phyloP scores from a whole-genome alignment of 2,888 invertebrate species.

The Apamea sordens region DNA sequence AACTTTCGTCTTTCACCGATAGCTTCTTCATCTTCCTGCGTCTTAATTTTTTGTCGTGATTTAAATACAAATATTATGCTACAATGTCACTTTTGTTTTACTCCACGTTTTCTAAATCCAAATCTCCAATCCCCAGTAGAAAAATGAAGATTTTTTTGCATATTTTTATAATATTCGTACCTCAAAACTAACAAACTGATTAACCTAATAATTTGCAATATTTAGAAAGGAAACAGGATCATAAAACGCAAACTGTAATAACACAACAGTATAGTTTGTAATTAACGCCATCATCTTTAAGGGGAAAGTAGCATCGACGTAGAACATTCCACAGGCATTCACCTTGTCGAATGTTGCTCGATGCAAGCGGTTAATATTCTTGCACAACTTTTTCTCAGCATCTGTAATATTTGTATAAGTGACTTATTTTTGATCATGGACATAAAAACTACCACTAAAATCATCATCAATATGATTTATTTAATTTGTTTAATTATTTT shows the following conservation, averaged over 20 bases:
- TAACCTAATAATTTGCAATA: slow-evolving; percentile 12
- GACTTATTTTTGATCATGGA: background rate
- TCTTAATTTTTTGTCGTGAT: background rate
- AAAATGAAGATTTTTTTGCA: background rate
- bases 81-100: background rate
- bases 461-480: background rate
- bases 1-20: background rate
- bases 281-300: slow-evolving; percentile 22
- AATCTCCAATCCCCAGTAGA: background rate
- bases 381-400: slow-evolving; percentile 28
- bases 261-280: slow-evolving; percentile 13
- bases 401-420: slow-evolving; percentile 19
- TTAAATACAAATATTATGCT: background rate
- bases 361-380: slow-evolving; percentile 38
- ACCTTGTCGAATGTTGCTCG: slow-evolving; percentile 25
- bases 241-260: slow-evolving; percentile 37
- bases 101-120: background rate
- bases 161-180: background rate
- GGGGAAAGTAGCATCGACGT: slow-evolving; percentile 24
- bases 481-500: background rate
- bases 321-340: slow-evolving; percentile 35
- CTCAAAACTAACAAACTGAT: background rate
- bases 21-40: background rate
- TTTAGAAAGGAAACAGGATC: slow-evolving; percentile 13
- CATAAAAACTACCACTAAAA: background rate